Evolutionary conservation across 2,113 vertebrate species (phyloP).

Genomic region (Gnathonemus longibarbis): DNA sequence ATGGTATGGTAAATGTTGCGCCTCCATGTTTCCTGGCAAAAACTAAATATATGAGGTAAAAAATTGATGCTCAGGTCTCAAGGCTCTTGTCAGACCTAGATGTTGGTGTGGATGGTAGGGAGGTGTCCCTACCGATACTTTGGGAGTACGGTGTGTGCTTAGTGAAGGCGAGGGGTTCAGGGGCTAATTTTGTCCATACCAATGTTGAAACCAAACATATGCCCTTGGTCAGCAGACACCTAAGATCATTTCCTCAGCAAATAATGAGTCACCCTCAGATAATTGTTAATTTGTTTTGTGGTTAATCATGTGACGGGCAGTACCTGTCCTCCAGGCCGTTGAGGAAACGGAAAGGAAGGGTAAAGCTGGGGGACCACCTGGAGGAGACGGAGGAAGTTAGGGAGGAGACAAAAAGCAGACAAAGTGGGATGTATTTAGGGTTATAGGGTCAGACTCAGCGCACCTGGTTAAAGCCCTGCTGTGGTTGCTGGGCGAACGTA

Average conservation of each 20-base stretch:
- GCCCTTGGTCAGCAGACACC: background rate
- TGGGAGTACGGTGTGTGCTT: background rate
- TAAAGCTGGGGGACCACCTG: constrained; percentile 47
- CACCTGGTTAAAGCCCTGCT: constrained; percentile 58
- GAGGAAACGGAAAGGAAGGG: constrained; percentile 21
- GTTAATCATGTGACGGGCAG: background rate
- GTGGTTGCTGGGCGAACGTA: constrained; percentile 42
- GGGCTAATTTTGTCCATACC: background rate
- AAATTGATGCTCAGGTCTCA: background rate
- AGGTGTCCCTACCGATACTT: background rate
- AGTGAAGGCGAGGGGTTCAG: background rate
- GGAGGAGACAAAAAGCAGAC: background rate
- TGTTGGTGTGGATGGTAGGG: background rate
- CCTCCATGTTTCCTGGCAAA: background rate
- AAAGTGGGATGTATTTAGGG: background rate
- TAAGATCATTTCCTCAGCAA: background rate
- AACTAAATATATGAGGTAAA: background rate
- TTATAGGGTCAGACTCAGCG: background rate
- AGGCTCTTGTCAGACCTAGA: background rate
- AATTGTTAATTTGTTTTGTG: background rate
- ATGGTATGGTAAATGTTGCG: background rate
- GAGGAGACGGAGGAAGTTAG: background rate
- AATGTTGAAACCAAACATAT: background rate
- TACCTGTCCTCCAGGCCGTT: constrained; percentile 53
- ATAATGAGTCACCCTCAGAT: background rate